A percentile compares a stretch with the other conserved stretches of the same genome.
Evolutionary conservation across 23 tunicate species (phyloP).

Genomic region (Oikopleura dioica): DNA sequence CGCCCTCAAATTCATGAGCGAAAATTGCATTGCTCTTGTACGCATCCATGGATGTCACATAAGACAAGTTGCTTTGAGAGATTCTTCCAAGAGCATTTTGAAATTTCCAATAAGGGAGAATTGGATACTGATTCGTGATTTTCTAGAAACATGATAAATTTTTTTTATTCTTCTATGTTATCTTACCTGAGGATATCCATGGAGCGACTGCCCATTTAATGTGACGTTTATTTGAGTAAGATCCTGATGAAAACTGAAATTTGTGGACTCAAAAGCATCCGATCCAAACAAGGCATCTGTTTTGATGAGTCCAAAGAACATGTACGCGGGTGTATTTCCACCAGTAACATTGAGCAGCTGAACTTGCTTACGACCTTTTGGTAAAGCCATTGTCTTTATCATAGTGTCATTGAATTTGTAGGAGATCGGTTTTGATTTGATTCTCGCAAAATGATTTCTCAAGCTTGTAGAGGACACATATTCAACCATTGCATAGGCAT

Average conservation of each 20-base stretch:
- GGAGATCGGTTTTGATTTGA: not conserved
- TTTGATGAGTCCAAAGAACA: not conserved
- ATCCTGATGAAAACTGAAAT: not conserved
- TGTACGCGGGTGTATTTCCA: not conserved
- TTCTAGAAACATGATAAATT: no score
- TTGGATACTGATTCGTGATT: not conserved
- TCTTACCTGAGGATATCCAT: slow-evolving; percentile 8
- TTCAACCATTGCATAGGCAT: not conserved
- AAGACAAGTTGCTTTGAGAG: not conserved
- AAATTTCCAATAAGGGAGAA: not conserved
- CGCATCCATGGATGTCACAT: not conserved
- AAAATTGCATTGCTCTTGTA: not conserved
- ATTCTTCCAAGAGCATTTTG: not conserved
- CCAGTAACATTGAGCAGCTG: not conserved
- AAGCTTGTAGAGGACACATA: not conserved
- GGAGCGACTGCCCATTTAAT: not conserved
- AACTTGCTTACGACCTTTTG: not conserved
- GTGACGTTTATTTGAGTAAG: not conserved
- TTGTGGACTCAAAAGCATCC: not conserved
- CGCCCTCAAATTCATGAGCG: not conserved
- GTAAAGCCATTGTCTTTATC: not conserved
- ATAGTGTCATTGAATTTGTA: not conserved
- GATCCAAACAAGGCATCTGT: not conserved
- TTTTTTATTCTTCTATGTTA: no score
- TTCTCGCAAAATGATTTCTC: not conserved